Evolutionary conservation across 1,140 invertebrate genomes (phyloP), one percentile per base, ranked within the genome.

Genomic region (honey bee (Apis mellifera)): DNA sequence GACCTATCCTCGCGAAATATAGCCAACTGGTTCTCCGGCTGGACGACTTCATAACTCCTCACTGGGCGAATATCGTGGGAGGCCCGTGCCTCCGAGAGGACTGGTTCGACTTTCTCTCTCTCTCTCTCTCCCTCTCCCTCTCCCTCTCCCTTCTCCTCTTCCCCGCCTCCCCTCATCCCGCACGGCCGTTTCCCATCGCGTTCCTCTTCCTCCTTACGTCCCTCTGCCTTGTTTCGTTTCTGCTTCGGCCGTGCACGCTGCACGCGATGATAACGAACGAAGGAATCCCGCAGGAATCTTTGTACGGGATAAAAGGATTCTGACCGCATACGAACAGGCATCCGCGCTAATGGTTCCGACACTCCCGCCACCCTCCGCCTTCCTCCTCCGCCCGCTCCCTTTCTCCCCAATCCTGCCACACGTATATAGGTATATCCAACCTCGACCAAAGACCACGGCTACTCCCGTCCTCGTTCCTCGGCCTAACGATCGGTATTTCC

Each of bases 271-370:
- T 92, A 92, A 92, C 88, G 89, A 81, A 77, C 83, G 78, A 77
- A 84, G 90, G 91, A 93, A 93, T 93, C 90, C 86, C 89, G 86
- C 65, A 88, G 90, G 91, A 92, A 93, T 93, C 91, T 80, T 82
- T 84, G 86, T 88, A 80, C 86, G 78, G 88, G 91, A 91, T 91
- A 92, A 92, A 91, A 92, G 90, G 89, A 91, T 90, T 84, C 89
- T 88, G 88, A 89, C 85, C 90, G 85, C 88, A 84, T 86, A 85
- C 86, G 90, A 91, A 92, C 89, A 86, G 92, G 91, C 89, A 92
- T 92, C 86, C 87, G 90, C 91, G 91, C 92, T 94, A 94, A 93
- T 94, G 93, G 91, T 92, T 90, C 88, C 92, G 90, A 94, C 92
- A 92, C 92, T 83, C 66, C 65, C 70, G 64, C 12, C 54, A n/a